Evolutionary conservation across 2,113 vertebrate species (phyloP).

Genomic region (Rhodinocichla rosea): DNA sequence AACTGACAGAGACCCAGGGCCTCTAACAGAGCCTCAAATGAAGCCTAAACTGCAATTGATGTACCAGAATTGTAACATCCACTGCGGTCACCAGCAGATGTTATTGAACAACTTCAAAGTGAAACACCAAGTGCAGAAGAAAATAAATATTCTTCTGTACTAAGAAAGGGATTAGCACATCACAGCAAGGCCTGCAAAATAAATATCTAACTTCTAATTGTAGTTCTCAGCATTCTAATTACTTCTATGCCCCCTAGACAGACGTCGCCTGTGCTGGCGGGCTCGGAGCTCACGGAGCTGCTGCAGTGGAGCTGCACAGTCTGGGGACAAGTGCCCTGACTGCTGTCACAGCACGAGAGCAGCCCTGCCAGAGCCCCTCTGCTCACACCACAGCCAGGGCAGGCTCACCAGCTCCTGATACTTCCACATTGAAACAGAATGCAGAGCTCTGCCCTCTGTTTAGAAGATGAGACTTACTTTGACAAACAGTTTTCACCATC

Average conservation of each 20-base stretch:
- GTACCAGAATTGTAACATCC: background rate
- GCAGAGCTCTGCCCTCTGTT: background rate
- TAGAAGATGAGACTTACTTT: background rate
- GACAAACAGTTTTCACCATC: background rate
- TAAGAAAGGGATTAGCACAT: slow-evolving; percentile 42
- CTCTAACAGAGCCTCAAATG: background rate
- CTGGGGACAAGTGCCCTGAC: background rate
- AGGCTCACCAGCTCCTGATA: background rate
- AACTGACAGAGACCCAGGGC: background rate
- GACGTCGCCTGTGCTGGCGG: fast-evolving
- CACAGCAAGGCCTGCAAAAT: slow-evolving; percentile 2
- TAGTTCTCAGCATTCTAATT: background rate
- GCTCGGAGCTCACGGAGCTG: background rate
- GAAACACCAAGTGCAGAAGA: slow-evolving; percentile 1
- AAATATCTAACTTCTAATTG: slow-evolving; percentile 12
- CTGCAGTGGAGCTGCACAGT: background rate
- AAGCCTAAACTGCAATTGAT: background rate
- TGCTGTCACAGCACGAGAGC: background rate
- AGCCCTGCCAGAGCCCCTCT: background rate
- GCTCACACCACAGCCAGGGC: background rate
- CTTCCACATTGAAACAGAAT: background rate
- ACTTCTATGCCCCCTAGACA: background rate
- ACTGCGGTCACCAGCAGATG: slow-evolving; percentile 53
- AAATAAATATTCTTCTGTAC: slow-evolving; percentile 31
- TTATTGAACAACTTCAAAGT: slow-evolving; percentile 53